Base-by-base conservation (phyloP, 2,888 invertebrate genomes). In the Cerceris rybyensis region DNA sequence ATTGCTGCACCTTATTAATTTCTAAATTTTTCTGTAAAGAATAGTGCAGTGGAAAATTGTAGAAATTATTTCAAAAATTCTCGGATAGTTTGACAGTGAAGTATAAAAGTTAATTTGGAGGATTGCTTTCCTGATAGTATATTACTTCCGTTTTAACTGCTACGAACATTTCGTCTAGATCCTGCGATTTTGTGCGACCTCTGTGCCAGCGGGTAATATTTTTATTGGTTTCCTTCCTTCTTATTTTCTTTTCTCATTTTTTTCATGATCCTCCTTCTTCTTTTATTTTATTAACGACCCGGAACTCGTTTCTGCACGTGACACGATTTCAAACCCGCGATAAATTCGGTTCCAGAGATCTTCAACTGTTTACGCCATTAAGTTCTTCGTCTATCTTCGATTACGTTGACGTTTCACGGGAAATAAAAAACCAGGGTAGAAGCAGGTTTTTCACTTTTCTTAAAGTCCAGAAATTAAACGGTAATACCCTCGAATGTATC, bases 301-400 rank as follows among this genome's bases (percentile, higher is more conserved):
- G 76, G 81, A 81, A 75, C 57, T 66, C 70, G 70, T 55, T 70
- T 52, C 73, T 75, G 84, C 79, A 82, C 86, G 84, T 80, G 85
- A 84, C 86, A 77, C 79, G 82, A 82, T 84, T 86, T 79, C 78
- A 82, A 70, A 77, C 75, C 77, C 73, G 64, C 84, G 73, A 84
- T 86, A 86, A 86, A 85, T 86, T 86, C 84, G 70, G 84, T 84
- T 85, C 84, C 84, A 72, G 82, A 65, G 72, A 73, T 64, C 54
- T 54, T 71, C 54, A 61, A 68, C 67, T 73, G 70, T 71, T 75
- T 61, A 39, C 69, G 71, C 78, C 78, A 80, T 86, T 86, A 86
- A 82, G 82, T 82, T 66, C 75, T 86, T 75, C 73, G 80, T 84
- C 78, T 70, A 84, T 65, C 75, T 78, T 79, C 84, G 85, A 84